Evolutionary conservation across 2,797 vertebrate genomes (phyloP), one percentile per base, ranked within the genome.

Genomic region (Pipistrellus kuhlii): DNA sequence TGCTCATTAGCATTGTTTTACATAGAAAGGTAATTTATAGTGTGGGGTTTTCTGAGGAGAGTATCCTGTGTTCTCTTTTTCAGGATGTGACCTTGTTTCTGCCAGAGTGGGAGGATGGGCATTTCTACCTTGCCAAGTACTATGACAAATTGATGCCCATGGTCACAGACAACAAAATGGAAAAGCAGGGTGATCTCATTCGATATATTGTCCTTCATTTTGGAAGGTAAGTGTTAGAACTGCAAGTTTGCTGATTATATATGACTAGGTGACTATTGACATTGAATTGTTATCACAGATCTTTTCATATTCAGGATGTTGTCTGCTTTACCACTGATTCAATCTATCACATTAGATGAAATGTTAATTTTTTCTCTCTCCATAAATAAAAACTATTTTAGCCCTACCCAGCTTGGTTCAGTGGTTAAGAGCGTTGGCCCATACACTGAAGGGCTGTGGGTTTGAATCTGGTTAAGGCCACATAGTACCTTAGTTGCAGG

Each of bases 131-230:
- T 95, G 99, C 99, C 35, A 99, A 99, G 92, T 99, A 99, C 96
- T 99, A 99, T 1, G 99, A 99, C 97, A 99, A 99, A 97, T 97
- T 99, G 97, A 99, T 99, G 99, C 99, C 99, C 0, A 99, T 99
- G 99, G 99, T 99, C 96, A 99, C 99, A 6, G 99, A 99, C 94
- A 99, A 99, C 98, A 99, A 99, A 98, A 98, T 99, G 98, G 99
- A 99, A 97, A 99, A 99, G 96, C 99, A 99, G 90, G 99, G 99
- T 88, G 99, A 99, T 97, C 98, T 99, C 96, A 99, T 99, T 95
- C 98, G 99, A 96, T 99, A 99, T 96, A 99, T 99, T 4, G 99
- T 99, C 95, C 98, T 98, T 88, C 99, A 98, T 97, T 99, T 99
- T 94, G 99, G 99, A 98, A 99, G 99, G 99, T 99, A 96, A 98